These are phyloP conservation scores for Drosophila affinis DNA, from an alignment of 2,888 invertebrate species.

Conservation along the genomic window DNA sequence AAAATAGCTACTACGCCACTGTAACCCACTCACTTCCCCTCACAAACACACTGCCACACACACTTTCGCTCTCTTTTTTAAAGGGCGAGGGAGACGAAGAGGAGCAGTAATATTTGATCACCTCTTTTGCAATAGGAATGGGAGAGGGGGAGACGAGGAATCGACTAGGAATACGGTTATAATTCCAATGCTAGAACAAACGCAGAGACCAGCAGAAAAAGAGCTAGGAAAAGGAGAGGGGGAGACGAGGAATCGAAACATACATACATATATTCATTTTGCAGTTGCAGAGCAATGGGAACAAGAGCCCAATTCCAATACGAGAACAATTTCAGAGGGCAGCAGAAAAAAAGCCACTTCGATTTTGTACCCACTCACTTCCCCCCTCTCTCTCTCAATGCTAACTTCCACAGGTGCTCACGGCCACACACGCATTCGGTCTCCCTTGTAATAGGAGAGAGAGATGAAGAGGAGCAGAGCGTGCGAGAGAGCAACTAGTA, in stretches of 20 bases:
- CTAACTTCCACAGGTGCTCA: not conserved
- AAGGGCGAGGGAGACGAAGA: not conserved
- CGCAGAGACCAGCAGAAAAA: no score
- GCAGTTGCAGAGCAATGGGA: not conserved
- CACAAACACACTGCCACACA: no score
- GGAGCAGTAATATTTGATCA: not conserved
- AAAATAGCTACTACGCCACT: no score
- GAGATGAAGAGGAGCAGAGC: not conserved
- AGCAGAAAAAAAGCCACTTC: not conserved
- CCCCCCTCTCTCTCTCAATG: not conserved
- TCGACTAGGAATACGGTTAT: no score
- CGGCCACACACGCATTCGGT: not conserved
- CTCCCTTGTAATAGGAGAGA: rapidly evolving
- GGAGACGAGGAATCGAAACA: not conserved
- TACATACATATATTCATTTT: not conserved
- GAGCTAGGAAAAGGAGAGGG: not conserved
- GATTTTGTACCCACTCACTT: not conserved
- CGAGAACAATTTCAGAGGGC: not conserved
- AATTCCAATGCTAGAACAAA: no score
- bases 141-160: not conserved
- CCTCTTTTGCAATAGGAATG: no score
- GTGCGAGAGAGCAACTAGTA: not conserved
- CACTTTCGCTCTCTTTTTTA: not conserved
- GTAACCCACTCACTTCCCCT: no score
- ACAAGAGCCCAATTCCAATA: not conserved